These are phyloP conservation scores for Platycheirus rosarum DNA, from an alignment of 2,888 invertebrate genomes.

Conservation along the genomic window DNA sequence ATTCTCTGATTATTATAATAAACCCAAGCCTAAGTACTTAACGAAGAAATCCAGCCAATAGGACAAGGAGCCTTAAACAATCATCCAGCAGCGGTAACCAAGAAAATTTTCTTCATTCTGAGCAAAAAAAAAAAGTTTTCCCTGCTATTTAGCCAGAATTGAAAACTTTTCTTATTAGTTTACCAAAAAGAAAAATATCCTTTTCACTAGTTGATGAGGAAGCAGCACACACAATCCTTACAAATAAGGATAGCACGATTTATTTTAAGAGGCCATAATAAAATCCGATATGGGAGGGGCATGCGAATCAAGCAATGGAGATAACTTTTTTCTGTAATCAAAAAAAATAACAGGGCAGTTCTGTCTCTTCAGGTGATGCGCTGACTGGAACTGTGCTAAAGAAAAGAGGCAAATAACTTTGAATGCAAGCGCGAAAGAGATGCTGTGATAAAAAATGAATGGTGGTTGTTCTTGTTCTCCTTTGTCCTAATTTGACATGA, in stretches of 20 bases:
- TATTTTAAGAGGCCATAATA: slow-evolving; percentile 32
- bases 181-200: slow-evolving; percentile 19
- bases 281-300: slow-evolving; percentile 61
- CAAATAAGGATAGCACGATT: slow-evolving; percentile 35
- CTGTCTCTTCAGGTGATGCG: slow-evolving; percentile 73
- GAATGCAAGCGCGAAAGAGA: slow-evolving; percentile 38
- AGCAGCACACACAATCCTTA: slow-evolving; percentile 35
- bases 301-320: slow-evolving; percentile 61
- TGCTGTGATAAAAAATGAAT: slow-evolving; percentile 36
- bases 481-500: slow-evolving; percentile 54
- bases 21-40: slow-evolving; percentile 50
- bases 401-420: slow-evolving; percentile 35
- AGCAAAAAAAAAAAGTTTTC: slow-evolving; percentile 27
- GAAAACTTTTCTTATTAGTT: slow-evolving; percentile 65
- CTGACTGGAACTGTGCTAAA: slow-evolving; percentile 8
- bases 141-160: slow-evolving; percentile 46
- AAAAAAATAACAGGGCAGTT: slow-evolving; percentile 56
- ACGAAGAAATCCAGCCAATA: slow-evolving; percentile 65
- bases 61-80: slow-evolving; percentile 41
- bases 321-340: slow-evolving; percentile 27
- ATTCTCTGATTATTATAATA: slow-evolving; percentile 54
- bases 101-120: slow-evolving; percentile 17
- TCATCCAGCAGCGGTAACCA: slow-evolving; percentile 18
- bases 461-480: slow-evolving; percentile 61
- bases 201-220: slow-evolving; percentile 28